phyloP scores from a whole-genome alignment of 2,113 vertebrate genomes.

The Copsychus sechellarum region DNA sequence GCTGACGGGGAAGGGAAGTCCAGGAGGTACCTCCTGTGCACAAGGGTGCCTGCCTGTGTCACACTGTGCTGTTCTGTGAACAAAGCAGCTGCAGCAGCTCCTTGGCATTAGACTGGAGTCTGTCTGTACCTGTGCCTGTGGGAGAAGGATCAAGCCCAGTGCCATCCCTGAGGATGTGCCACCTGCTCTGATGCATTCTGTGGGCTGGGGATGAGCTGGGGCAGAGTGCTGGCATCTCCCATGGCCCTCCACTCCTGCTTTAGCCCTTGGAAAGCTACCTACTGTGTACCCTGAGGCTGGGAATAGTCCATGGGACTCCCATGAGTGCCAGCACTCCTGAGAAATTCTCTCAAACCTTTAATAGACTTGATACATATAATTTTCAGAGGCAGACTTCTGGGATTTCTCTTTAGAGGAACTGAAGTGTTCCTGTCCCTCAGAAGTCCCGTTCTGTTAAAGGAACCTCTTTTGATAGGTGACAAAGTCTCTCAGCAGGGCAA shows the following conservation, averaged over 20 bases:
- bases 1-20: background rate
- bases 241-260: background rate
- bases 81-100: background rate
- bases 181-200: fast-evolving
- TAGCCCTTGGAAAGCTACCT: background rate
- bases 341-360: background rate
- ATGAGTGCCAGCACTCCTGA: background rate
- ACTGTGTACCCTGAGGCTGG: fast-evolving
- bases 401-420: background rate
- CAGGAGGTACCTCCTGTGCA: background rate
- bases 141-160: background rate
- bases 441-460: background rate
- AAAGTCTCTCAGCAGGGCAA: background rate
- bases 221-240: background rate
- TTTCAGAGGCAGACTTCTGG: background rate
- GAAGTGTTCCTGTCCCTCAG: background rate
- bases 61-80: background rate
- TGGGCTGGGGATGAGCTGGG: background rate
- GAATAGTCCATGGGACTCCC: background rate
- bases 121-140: fast-evolving
- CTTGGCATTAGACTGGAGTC: fast-evolving
- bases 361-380: background rate
- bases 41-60: background rate
- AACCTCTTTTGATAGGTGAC: background rate
- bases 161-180: background rate